Evolutionary conservation across 2,113 vertebrate genomes (phyloP).

Genomic region (Chinchilla lanigera): DNA sequence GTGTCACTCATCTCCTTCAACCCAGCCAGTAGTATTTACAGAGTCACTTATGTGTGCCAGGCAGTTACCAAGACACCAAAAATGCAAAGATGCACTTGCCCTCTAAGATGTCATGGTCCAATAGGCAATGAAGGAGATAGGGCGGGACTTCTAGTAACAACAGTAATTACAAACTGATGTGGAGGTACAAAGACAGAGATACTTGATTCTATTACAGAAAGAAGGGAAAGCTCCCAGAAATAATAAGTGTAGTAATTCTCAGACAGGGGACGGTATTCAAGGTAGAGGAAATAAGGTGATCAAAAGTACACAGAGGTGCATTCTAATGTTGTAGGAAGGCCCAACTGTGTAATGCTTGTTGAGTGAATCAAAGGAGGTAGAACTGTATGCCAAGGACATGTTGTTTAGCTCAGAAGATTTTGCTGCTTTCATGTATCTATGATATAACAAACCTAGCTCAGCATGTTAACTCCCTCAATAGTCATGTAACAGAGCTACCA

Average conservation of each 20-base stretch:
- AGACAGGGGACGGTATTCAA: not conserved
- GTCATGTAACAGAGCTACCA: not conserved
- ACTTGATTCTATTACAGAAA: not conserved
- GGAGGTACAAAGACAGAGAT: not conserved
- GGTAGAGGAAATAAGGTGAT: not conserved
- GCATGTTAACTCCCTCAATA: not conserved
- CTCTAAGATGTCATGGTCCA: not conserved
- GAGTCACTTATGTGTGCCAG: not conserved
- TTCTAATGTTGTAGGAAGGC: not conserved
- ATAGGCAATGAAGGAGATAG: not conserved
- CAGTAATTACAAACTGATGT: not conserved
- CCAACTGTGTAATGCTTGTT: too few species aligned
- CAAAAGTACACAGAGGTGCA: not conserved
- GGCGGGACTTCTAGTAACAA: not conserved
- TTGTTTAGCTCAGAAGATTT: not conserved
- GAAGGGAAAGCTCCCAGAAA: not conserved
- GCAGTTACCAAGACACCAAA: not conserved
- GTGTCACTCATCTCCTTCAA: not conserved
- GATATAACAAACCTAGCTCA: not conserved
- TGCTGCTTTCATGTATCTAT: not conserved
- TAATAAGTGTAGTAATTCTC: not conserved
- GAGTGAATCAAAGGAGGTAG: not conserved
- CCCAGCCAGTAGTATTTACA: not conserved
- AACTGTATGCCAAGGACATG: not conserved
- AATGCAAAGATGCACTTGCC: not conserved